Percentiles rank a stretch among this genome's conserved stretches.
Conservation (phyloP, 2,888 invertebrate genomes). For the Halocaridina rubra region DNA sequence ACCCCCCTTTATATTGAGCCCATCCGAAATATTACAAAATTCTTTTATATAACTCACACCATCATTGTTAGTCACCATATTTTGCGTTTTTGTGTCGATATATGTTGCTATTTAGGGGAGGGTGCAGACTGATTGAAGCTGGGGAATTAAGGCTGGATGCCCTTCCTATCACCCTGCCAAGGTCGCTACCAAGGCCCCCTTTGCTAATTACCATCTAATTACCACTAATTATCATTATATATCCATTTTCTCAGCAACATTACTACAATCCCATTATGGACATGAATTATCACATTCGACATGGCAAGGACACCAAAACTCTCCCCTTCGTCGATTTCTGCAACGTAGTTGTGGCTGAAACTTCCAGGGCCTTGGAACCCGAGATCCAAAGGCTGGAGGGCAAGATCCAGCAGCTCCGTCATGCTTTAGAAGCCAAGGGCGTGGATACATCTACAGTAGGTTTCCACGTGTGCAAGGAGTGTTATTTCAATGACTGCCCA, state of each 20-base stretch:
- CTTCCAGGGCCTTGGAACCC: background rate
- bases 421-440: conserved; percentile 13
- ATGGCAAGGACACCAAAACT: background rate
- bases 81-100: too few relatives aligned
- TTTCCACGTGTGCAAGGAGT: background rate
- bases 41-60: too few relatives aligned
- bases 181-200: too few relatives aligned
- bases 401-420: background rate
- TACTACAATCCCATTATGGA: conserved; percentile 37
- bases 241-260: background rate
- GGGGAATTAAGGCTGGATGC: too few relatives aligned
- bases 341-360: background rate
- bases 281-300: conserved; percentile 18
- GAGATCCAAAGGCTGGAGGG: conserved; percentile 1
- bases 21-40: too few relatives aligned
- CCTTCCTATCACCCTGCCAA: too few relatives aligned
- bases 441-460: background rate
- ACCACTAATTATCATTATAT: background rate
- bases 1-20: too few relatives aligned
- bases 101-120: too few relatives aligned
- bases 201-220: background rate
- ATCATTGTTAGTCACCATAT: too few relatives aligned
- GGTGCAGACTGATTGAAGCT: too few relatives aligned
- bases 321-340: conserved; percentile 39
- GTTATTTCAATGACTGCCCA: conserved; percentile 31